These are phyloP conservation scores for Spheniscus humboldti DNA, from an alignment of 2,797 vertebrate genomes.

Conservation along the genomic window DNA sequence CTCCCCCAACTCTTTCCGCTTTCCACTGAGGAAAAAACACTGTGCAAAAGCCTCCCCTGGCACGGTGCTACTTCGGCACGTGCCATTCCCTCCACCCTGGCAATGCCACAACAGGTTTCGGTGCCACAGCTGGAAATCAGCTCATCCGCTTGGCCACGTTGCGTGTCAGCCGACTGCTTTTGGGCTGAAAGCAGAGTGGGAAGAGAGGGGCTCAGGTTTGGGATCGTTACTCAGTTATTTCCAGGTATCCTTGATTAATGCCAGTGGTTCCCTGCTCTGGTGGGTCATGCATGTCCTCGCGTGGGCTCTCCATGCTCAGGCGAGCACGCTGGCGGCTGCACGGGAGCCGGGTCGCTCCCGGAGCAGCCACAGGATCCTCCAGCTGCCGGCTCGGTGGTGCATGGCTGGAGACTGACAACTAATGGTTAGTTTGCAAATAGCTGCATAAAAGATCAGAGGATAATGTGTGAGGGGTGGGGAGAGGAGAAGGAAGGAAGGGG, in stretches of 20 bases:
- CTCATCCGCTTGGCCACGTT: fast-evolving
- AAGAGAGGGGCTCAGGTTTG: neutral
- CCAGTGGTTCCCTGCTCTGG: fast-evolving
- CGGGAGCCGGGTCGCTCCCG: neutral
- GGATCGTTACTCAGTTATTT: fast-evolving
- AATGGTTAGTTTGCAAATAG: slow-evolving; percentile 62
- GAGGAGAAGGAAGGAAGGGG: neutral
- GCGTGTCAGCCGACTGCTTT: fast-evolving
- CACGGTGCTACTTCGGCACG: fast-evolving
- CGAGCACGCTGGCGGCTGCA: fast-evolving
- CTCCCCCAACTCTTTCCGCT: neutral
- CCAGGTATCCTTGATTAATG: neutral
- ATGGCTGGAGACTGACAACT: slow-evolving; percentile 59
- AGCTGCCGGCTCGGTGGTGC: neutral
- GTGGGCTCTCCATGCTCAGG: neutral
- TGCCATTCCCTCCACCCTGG: neutral
- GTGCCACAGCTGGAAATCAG: neutral
- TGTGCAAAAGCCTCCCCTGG: neutral
- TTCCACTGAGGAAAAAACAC: neutral
- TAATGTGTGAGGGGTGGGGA: neutral
- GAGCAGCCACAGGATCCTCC: neutral
- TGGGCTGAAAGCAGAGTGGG: fast-evolving
- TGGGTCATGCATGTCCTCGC: fast-evolving
- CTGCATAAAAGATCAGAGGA: slow-evolving; percentile 45
- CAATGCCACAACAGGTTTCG: fast-evolving